Percentiles rank a stretch among this genome's conserved stretches.
Conservation (phyloP, 2,113 vertebrate genomes). For the Acinonyx jubatus region DNA sequence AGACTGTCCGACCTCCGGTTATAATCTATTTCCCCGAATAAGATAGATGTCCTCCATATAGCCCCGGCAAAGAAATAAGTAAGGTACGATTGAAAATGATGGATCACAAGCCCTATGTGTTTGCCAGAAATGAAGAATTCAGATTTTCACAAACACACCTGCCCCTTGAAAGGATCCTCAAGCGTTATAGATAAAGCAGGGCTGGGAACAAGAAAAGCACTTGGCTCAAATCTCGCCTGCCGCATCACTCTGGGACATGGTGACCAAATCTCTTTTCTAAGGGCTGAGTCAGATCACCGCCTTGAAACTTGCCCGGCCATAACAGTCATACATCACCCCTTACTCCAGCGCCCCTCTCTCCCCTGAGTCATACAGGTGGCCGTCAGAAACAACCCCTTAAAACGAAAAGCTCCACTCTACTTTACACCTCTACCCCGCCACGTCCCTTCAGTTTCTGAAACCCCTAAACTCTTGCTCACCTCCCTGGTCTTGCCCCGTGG, state of each 20-base stretch:
- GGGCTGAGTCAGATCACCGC: constrained; percentile 53
- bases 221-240: background rate
- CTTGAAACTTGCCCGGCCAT: constrained; percentile 47
- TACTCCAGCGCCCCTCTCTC: background rate
- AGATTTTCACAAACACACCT: constrained; percentile 66
- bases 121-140: constrained; percentile 48
- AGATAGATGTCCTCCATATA: background rate
- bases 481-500: background rate
- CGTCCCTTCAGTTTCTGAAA: background rate
- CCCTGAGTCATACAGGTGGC: constrained; percentile 56
- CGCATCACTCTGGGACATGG: background rate
- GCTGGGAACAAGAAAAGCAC: constrained; percentile 12
- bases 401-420: background rate
- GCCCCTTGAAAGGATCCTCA: background rate
- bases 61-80: constrained; percentile 27
- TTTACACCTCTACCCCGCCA: background rate
- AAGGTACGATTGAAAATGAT: constrained; percentile 53
- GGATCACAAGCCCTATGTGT: constrained; percentile 21
- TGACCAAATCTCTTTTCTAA: constrained; percentile 28
- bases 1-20: background rate
- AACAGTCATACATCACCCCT: background rate
- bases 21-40: constrained; percentile 49
- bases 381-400: background rate
- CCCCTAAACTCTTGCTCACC: constrained; percentile 21
- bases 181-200: background rate